These are phyloP conservation scores for Polylopha cassiicola DNA, from an alignment of 2,888 invertebrate species.

Conservation along the genomic window DNA sequence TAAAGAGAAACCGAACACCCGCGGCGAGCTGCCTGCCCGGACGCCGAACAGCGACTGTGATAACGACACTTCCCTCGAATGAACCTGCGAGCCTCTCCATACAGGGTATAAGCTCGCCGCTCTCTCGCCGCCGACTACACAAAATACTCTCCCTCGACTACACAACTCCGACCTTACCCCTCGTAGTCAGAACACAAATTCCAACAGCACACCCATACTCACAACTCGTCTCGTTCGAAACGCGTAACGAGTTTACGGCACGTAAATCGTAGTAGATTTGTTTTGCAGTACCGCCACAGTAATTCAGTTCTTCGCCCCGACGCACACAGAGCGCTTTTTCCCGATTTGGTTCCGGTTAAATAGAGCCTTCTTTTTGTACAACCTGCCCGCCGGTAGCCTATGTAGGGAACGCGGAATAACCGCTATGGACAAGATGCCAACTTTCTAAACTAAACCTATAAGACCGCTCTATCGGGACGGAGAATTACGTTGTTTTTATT, in stretches of 20 bases:
- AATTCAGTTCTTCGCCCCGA: slow-evolving; percentile 63
- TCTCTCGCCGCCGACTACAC: slow-evolving; percentile 53
- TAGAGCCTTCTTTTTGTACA: slow-evolving; percentile 66
- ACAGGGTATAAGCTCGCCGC: slow-evolving; percentile 62
- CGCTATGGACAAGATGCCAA: slow-evolving; percentile 72
- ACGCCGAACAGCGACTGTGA: slow-evolving; percentile 74
- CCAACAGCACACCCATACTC: slow-evolving; percentile 35
- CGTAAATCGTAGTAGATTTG: slow-evolving; percentile 75
- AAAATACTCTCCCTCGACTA: slow-evolving; percentile 35
- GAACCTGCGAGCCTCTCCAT: slow-evolving; percentile 65
- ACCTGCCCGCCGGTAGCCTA: slow-evolving; percentile 54
- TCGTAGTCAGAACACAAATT: slow-evolving; percentile 50
- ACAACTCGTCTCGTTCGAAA: slow-evolving; percentile 58
- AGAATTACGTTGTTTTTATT: slow-evolving; percentile 70
- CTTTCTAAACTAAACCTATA: slow-evolving; percentile 74
- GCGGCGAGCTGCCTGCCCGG: slow-evolving; percentile 58
- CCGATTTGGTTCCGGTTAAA: slow-evolving; percentile 59
- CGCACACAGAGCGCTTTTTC: slow-evolving; percentile 63
- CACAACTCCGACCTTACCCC: slow-evolving; percentile 46
- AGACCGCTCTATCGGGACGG: slow-evolving; percentile 55
- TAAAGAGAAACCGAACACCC: slow-evolving; percentile 1
- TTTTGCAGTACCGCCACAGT: slow-evolving; percentile 61
- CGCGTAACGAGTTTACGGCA: slow-evolving; percentile 75
- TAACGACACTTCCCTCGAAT: slow-evolving; percentile 68
- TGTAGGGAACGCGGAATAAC: slow-evolving; percentile 67